phyloP scores from a whole-genome alignment of 2,888 invertebrate genomes.

The Drosophila neutralis region DNA sequence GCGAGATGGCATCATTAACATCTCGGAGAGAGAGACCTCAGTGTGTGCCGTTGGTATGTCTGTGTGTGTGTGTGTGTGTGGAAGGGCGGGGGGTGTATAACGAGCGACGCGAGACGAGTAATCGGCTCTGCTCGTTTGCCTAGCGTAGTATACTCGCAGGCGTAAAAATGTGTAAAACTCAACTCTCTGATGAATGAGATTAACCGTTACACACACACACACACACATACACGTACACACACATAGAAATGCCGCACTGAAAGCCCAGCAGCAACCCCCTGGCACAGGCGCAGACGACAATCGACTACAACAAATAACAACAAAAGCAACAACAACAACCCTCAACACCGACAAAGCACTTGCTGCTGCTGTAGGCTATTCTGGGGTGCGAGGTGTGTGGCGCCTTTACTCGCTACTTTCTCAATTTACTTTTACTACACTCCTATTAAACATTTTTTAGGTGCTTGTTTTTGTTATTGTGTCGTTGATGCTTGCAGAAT shows the following conservation, averaged over 20 bases:
- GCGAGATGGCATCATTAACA: slow-evolving; percentile 65
- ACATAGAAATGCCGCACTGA: slow-evolving; percentile 37
- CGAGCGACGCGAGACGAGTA: slow-evolving; percentile 21
- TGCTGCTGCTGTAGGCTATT: slow-evolving; percentile 48
- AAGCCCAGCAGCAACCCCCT: slow-evolving; percentile 72
- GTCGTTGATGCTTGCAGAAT: not conserved
- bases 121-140: slow-evolving; percentile 54
- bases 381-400: slow-evolving; percentile 10
- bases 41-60: not conserved
- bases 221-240: slow-evolving; percentile 15
- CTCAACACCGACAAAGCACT: slow-evolving; percentile 66
- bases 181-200: slow-evolving; percentile 82
- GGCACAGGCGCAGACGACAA: slow-evolving; percentile 48
- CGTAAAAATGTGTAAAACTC: slow-evolving; percentile 79
- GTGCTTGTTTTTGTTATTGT: slow-evolving; percentile 20
- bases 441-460: slow-evolving; percentile 21
- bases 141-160: slow-evolving; percentile 70
- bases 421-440: slow-evolving; percentile 41
- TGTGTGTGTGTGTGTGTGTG: not conserved
- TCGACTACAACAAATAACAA: slow-evolving; percentile 28
- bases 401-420: slow-evolving; percentile 62
- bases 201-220: slow-evolving; percentile 67
- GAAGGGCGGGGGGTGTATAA: not conserved
- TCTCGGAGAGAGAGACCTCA: slow-evolving; percentile 20
- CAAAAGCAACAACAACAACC: slow-evolving; percentile 54